phyloP scores from a whole-genome alignment of 2,888 invertebrate species.

The Eilema sororculum region DNA sequence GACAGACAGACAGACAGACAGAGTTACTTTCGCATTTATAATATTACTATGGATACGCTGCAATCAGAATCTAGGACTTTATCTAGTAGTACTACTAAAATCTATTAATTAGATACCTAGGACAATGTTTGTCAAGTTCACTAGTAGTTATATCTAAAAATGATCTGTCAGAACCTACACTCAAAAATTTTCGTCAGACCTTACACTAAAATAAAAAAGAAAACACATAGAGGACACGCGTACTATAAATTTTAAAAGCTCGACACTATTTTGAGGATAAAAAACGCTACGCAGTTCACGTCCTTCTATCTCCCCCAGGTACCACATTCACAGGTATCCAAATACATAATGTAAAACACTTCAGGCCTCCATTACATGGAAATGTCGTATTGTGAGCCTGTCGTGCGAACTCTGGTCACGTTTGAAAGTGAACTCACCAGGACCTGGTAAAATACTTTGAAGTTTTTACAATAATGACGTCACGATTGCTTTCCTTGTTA shows the following conservation, averaged over 20 bases:
- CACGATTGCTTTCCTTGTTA: conserved; percentile 19
- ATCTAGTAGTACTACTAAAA: too few relatives aligned
- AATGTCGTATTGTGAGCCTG: conserved; percentile 36
- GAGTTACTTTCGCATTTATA: too few relatives aligned
- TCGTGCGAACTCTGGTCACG: conserved; percentile 38
- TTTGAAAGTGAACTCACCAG: conserved; percentile 29
- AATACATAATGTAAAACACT: conserved; percentile 29
- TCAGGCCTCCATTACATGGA: conserved; percentile 23
- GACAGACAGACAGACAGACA: too few relatives aligned
- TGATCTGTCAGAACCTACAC: not conserved
- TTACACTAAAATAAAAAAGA: not conserved
- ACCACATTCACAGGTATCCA: conserved; percentile 8
- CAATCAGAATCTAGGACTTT: too few relatives aligned
- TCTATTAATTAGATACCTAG: too few relatives aligned
- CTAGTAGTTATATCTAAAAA: not conserved
- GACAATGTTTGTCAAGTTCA: too few relatives aligned
- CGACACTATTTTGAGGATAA: not conserved
- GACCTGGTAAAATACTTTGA: conserved; percentile 20
- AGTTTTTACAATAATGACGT: conserved; percentile 33
- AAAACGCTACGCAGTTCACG: conserved; percentile 9
- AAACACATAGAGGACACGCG: not conserved
- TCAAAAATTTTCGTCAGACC: not conserved
- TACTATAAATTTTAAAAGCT: not conserved
- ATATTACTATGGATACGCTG: too few relatives aligned
- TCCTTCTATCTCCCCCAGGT: conserved; percentile 22